phyloP scores from a whole-genome alignment of 2,113 vertebrate species.

The Eolophus roseicapilla region DNA sequence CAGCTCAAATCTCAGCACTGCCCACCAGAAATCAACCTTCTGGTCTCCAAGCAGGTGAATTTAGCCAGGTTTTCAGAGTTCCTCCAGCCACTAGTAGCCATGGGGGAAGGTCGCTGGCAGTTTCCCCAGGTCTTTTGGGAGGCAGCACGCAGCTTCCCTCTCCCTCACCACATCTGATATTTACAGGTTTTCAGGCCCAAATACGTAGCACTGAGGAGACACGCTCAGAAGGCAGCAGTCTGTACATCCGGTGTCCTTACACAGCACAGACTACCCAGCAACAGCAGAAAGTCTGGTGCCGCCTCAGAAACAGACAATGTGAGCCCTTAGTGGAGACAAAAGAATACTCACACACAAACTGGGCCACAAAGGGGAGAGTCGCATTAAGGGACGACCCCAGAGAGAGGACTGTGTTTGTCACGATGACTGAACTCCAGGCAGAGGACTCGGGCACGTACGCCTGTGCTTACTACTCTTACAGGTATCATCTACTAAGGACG shows the following conservation, averaged over 20 bases:
- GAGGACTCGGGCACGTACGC: conserved; percentile 56
- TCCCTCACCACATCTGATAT: not conserved
- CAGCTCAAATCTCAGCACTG: not conserved
- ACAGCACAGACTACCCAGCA: fast-evolving
- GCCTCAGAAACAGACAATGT: fast-evolving
- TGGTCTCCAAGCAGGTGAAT: not conserved
- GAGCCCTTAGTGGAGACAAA: fast-evolving
- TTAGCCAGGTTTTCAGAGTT: not conserved
- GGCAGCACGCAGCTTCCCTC: not conserved
- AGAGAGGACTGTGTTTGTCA: not conserved
- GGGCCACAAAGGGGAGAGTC: fast-evolving
- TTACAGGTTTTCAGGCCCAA: conserved; percentile 14
- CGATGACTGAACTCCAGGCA: conserved; percentile 28
- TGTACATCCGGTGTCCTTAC: conserved; percentile 46
- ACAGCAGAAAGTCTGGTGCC: conserved; percentile 12
- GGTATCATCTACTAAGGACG: fast-evolving
- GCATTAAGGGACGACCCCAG: fast-evolving
- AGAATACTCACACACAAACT: fast-evolving
- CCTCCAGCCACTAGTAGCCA: not conserved
- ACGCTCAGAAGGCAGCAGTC: not conserved
- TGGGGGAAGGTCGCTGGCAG: fast-evolving
- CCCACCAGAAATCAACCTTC: not conserved
- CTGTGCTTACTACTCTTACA: not conserved
- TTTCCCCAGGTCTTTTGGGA: fast-evolving
- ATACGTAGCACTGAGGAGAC: fast-evolving